Percentiles rank a stretch among this genome's conserved stretches.
These are phyloP conservation scores for Netelia melanura DNA, from an alignment of 2,888 invertebrate genomes.

Conservation along the genomic window DNA sequence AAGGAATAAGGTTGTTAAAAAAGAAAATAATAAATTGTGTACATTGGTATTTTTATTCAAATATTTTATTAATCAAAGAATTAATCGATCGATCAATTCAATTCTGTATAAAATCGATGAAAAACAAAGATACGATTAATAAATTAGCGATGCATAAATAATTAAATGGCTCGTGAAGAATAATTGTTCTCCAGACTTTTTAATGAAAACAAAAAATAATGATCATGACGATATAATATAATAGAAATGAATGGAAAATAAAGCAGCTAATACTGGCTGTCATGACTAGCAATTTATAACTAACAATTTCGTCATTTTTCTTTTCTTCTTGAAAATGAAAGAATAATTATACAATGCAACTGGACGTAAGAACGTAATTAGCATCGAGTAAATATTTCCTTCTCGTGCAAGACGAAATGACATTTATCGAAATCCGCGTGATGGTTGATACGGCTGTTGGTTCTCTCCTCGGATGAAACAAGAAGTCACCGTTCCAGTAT, in stretches of 20 bases:
- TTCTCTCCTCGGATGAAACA: too few species aligned
- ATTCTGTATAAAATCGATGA: neutral
- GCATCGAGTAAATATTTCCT: neutral
- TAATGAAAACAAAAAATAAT: neutral
- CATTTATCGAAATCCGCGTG: neutral
- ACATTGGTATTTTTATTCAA: too few species aligned
- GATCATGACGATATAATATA: neutral
- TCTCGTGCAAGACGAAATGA: neutral
- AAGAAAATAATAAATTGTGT: too few species aligned
- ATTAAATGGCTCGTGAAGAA: neutral
- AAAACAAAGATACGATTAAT: neutral
- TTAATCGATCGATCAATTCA: slow-evolving; percentile 1
- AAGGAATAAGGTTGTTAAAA: neutral
- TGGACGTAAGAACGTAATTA: neutral
- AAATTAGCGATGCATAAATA: neutral
- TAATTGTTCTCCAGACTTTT: neutral
- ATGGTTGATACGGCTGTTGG: too few species aligned
- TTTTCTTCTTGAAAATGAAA: neutral
- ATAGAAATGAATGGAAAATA: slow-evolving; percentile 17
- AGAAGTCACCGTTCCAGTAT: too few species aligned
- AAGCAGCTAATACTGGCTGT: slow-evolving; percentile 75
- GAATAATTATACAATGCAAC: slow-evolving; percentile 8
- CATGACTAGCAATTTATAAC: slow-evolving; percentile 74
- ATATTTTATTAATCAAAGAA: too few species aligned
- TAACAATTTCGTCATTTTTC: slow-evolving; percentile 73